Percentiles rank a stretch among this genome's conserved stretches.
Evolutionary conservation across 2,888 invertebrate species (phyloP).

Genomic region (Zygogramma bicolorata): DNA sequence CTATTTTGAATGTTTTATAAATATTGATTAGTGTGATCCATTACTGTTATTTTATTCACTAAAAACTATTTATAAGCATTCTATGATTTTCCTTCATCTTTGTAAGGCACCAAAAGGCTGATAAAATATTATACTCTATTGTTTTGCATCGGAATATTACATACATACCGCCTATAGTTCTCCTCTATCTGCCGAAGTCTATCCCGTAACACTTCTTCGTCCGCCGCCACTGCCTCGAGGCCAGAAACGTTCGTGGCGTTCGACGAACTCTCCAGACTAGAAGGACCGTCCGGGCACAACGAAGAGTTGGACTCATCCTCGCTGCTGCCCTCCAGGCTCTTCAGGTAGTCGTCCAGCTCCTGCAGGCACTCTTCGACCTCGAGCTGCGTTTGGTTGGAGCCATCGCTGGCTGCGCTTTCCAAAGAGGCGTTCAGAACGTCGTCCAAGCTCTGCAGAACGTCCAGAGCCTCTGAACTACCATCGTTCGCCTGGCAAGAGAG

Average conservation of each 20-base stretch:
- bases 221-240: conserved; percentile 19
- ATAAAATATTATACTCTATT: too few relatives aligned
- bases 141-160: too few relatives aligned
- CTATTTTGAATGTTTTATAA: too few relatives aligned
- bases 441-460: conserved; percentile 72
- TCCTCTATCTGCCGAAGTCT: conserved; percentile 56
- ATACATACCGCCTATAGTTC: conserved; percentile 58
- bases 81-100: too few relatives aligned
- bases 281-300: conserved; percentile 34
- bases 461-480: conserved; percentile 63
- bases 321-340: conserved; percentile 63
- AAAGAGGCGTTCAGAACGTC: conserved; percentile 68
- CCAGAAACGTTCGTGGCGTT: conserved; percentile 15
- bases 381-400: conserved; percentile 53
- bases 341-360: conserved; percentile 70
- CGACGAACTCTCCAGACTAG: conserved; percentile 40
- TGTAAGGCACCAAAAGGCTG: too few relatives aligned
- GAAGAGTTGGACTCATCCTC: conserved; percentile 39
- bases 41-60: too few relatives aligned
- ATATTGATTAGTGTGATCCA: too few relatives aligned
- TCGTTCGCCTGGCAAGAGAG: too few relatives aligned
- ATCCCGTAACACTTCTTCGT: conserved; percentile 48
- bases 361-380: conserved; percentile 63
- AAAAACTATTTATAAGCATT: too few relatives aligned
- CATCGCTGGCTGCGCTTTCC: conserved; percentile 62